phyloP scores from a whole-genome alignment of 2,113 vertebrate genomes.

The Zonotrichia leucophrys region DNA sequence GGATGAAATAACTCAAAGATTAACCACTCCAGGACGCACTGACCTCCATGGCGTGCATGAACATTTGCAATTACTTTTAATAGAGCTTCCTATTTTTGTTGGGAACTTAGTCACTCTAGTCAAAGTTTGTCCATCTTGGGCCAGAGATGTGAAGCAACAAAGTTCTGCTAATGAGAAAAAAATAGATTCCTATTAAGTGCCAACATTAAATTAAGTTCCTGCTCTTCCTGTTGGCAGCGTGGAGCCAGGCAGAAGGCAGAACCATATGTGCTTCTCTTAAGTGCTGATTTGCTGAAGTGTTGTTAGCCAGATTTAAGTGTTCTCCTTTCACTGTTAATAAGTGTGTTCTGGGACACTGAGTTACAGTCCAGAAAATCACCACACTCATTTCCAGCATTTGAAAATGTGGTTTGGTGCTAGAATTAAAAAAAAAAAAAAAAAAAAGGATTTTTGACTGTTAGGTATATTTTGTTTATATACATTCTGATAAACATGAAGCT shows the following conservation, averaged over 20 bases:
- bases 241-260: constrained; percentile 54
- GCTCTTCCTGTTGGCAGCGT: constrained; percentile 53
- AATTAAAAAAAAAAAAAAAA: background rate
- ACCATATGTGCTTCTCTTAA: constrained; percentile 58
- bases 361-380: background rate
- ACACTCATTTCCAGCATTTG: background rate
- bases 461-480: background rate
- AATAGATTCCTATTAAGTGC: constrained; percentile 9
- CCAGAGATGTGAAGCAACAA: background rate
- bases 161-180: background rate
- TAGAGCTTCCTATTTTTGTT: background rate
- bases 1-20: background rate
- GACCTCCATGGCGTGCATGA: background rate
- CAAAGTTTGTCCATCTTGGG: background rate
- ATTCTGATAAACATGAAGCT: background rate
- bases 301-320: constrained; percentile 3
- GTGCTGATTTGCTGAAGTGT: constrained; percentile 28
- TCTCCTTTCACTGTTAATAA: background rate
- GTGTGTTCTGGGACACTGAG: constrained; percentile 26
- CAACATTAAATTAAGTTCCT: constrained; percentile 9
- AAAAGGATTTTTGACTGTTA: background rate
- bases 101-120: background rate
- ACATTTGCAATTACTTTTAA: background rate
- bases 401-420: background rate
- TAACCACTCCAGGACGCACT: background rate